Evolutionary conservation across 2,888 invertebrate genomes (phyloP).

Genomic region (Zelleria hepariella): DNA sequence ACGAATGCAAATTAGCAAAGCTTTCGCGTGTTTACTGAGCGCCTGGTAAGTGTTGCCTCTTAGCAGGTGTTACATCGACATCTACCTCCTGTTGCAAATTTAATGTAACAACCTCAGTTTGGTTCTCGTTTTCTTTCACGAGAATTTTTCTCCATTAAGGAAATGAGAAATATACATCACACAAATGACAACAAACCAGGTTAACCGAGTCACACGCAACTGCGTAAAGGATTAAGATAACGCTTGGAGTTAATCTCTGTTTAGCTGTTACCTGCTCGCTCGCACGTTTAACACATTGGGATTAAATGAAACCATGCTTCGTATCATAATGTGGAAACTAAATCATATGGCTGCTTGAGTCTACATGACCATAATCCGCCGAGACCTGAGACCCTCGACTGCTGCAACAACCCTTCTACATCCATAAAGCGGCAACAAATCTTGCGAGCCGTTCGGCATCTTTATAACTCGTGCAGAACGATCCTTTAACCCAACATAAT

Average conservation of each 20-base stretch:
- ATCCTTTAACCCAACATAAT: conserved; percentile 71
- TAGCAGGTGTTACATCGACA: conserved; percentile 11
- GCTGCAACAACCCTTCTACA: conserved; percentile 67
- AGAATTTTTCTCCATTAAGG: background rate
- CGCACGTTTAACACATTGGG: background rate
- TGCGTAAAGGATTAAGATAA: background rate
- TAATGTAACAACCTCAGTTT: conserved; percentile 18
- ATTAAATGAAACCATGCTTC: background rate
- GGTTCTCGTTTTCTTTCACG: background rate
- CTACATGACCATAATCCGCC: conserved; percentile 58
- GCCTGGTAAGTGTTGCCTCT: conserved; percentile 27
- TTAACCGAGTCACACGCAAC: background rate
- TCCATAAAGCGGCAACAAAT: conserved; percentile 67
- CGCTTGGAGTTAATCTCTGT: background rate
- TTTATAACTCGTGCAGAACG: conserved; percentile 64
- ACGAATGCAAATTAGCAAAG: conserved; percentile 55
- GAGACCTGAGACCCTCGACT: conserved; percentile 34
- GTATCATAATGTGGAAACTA: conserved; percentile 16
- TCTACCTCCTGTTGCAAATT: conserved; percentile 5
- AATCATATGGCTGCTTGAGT: conserved; percentile 62
- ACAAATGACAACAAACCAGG: background rate
- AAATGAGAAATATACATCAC: background rate
- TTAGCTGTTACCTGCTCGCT: background rate
- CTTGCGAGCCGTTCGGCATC: conserved; percentile 64
- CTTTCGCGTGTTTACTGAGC: conserved; percentile 14